Percentiles rank a stretch among this genome's conserved stretches.
phyloP scores from a whole-genome alignment of 2,888 invertebrate species.

The Physocephala rufipes region DNA sequence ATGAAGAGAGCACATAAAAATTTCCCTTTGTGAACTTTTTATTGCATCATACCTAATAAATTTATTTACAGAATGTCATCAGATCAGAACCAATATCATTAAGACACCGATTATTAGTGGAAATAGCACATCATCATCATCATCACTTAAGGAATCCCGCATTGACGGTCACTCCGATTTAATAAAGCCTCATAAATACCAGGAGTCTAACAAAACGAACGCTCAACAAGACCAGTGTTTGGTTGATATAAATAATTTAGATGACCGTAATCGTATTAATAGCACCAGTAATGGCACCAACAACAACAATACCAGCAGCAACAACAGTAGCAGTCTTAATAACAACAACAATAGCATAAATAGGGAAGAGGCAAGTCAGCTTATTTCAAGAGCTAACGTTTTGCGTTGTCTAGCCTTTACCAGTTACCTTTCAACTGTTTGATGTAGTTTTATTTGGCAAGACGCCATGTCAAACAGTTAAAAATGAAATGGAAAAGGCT shows the following conservation, averaged over 20 bases:
- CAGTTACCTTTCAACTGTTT: no score
- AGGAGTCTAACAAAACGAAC: slow-evolving; percentile 52
- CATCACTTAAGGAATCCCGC: slow-evolving; percentile 71
- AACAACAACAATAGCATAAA: slow-evolving; percentile 36
- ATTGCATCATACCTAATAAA: neutral
- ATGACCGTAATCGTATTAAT: slow-evolving; percentile 73
- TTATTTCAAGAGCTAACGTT: neutral
- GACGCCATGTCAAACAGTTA: no score
- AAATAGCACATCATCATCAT: slow-evolving; percentile 53
- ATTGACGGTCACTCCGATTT: slow-evolving; percentile 68
- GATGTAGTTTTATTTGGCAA: no score
- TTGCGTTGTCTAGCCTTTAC: no score
- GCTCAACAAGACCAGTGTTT: slow-evolving; percentile 57
- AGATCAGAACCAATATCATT: slow-evolving; percentile 39
- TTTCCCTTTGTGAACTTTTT: neutral
- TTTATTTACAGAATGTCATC: slow-evolving; percentile 49
- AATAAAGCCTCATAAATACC: slow-evolving; percentile 52
- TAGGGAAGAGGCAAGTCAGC: slow-evolving; percentile 72
- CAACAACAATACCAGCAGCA: slow-evolving; percentile 67
- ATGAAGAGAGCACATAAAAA: slow-evolving; percentile 1
- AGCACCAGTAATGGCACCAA: slow-evolving; percentile 39
- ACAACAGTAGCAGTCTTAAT: slow-evolving; percentile 69
- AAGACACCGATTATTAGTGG: slow-evolving; percentile 43
- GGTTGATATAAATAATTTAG: slow-evolving; percentile 68
- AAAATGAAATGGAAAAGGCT: no score